A percentile compares a stretch with the other conserved stretches of the same genome.
Conservation (phyloP, 1,140 invertebrate genomes). For the Monochamus saltuarius region DNA sequence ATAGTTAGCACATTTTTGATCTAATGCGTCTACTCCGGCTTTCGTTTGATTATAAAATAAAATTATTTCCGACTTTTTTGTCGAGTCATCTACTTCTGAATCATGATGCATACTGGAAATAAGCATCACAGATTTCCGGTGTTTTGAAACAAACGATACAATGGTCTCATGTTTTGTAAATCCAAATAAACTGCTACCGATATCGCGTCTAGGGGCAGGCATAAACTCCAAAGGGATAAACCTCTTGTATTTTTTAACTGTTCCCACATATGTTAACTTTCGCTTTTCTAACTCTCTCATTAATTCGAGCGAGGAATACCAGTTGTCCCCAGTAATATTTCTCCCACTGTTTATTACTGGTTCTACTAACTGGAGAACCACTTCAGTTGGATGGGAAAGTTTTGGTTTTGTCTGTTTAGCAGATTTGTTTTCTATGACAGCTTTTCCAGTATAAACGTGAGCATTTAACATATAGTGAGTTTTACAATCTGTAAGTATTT, state of each 20-base stretch:
- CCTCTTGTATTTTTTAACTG: conserved; percentile 20
- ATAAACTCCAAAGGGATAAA: conserved; percentile 11
- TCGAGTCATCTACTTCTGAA: neutral
- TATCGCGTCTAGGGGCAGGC: neutral
- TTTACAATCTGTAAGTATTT: conserved; percentile 2
- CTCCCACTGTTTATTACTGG: conserved; percentile 18
- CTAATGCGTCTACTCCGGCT: conserved; percentile 14
- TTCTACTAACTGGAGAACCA: conserved; percentile 14
- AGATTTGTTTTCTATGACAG: neutral
- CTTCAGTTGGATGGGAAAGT: conserved; percentile 20
- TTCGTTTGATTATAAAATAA: conserved; percentile 16
- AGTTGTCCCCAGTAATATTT: conserved; percentile 19
- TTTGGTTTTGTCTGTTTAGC: conserved; percentile 6
- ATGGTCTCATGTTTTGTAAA: conserved; percentile 17
- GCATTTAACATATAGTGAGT: neutral
- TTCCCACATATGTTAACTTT: conserved; percentile 15
- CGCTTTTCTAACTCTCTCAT: conserved; percentile 1
- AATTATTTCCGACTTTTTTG: conserved; percentile 7
- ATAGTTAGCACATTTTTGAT: conserved; percentile 19
- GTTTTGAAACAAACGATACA: conserved; percentile 19
- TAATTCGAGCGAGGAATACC: conserved; percentile 18
- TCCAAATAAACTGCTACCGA: conserved; percentile 15
- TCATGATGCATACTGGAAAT: conserved; percentile 43
- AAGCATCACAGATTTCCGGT: conserved; percentile 44
- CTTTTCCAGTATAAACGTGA: neutral